Evolutionary conservation across 64 coral and sea anemone genomes (phyloP).

Genomic region (Hydrozoanthus tunicans): DNA sequence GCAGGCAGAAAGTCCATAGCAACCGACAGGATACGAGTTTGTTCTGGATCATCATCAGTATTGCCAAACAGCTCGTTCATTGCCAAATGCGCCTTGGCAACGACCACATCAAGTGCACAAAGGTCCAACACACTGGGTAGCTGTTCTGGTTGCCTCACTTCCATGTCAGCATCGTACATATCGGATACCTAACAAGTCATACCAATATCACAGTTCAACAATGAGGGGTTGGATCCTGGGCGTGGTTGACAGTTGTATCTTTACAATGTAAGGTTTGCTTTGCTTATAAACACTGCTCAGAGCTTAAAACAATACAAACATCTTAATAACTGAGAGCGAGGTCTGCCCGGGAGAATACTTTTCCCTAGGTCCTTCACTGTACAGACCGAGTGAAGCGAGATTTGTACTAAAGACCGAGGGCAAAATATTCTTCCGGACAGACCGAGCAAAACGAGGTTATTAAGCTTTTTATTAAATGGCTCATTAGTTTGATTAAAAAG

Average conservation of each 20-base stretch:
- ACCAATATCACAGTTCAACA: not conserved
- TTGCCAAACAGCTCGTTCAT: constrained; percentile 85
- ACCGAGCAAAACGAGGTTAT: too few species aligned
- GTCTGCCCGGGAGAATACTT: too few species aligned
- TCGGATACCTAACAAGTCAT: constrained; percentile 50
- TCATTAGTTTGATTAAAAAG: too few species aligned
- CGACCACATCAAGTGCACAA: constrained; percentile 71
- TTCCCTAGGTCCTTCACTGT: too few species aligned
- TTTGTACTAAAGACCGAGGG: too few species aligned
- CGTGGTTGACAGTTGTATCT: not conserved
- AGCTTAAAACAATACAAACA: too few species aligned
- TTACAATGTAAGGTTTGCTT: not conserved
- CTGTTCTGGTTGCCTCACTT: constrained; percentile 37
- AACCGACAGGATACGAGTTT: constrained; percentile 75
- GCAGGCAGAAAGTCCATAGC: constrained; percentile 71
- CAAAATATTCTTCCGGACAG: too few species aligned
- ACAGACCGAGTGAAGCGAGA: too few species aligned
- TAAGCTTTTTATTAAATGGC: too few species aligned
- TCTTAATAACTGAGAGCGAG: too few species aligned
- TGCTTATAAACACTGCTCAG: too few species aligned
- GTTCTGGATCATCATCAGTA: constrained; percentile 83
- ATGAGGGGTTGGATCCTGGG: too few species aligned
- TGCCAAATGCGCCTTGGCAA: constrained; percentile 75
- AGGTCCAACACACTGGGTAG: constrained; percentile 78
- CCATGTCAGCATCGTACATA: constrained; percentile 52